phyloP scores from a whole-genome alignment of 2,888 invertebrate species.

The Pterostichus madidus region DNA sequence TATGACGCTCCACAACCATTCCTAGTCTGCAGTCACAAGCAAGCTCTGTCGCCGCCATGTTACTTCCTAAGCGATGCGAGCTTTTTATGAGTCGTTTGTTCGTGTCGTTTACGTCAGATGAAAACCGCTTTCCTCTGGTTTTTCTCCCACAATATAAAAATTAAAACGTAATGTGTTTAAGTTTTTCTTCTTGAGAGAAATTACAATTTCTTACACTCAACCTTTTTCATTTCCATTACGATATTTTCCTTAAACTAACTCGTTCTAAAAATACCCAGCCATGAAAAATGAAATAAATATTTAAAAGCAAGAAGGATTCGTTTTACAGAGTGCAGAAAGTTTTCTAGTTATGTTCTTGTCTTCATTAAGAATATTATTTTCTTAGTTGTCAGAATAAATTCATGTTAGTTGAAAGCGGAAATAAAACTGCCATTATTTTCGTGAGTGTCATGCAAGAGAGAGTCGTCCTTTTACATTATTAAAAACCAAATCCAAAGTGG shows the following conservation, averaged over 20 bases:
- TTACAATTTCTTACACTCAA: slow-evolving; percentile 35
- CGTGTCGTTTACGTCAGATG: slow-evolving; percentile 53
- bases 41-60: slow-evolving; percentile 25
- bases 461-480: slow-evolving; percentile 25
- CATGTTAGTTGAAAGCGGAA: no score
- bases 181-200: slow-evolving; percentile 44
- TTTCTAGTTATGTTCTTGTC: not conserved
- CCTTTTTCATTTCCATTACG: slow-evolving; percentile 38
- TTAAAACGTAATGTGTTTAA: slow-evolving; percentile 56
- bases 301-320: not conserved
- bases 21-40: slow-evolving; percentile 50
- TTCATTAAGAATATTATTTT: no score
- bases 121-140: slow-evolving; percentile 35
- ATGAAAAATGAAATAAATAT: slow-evolving; percentile 21
- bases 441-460: slow-evolving; percentile 7
- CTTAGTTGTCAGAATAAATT: no score
- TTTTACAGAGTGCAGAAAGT: not conserved
- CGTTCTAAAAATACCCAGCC: not conserved
- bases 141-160: slow-evolving; percentile 51
- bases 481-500: slow-evolving; percentile 38
- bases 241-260: slow-evolving; percentile 27
- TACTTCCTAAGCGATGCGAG: slow-evolving; percentile 20
- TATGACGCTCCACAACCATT: slow-evolving; percentile 43
- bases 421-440: not conserved
- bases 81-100: slow-evolving; percentile 45